These are phyloP conservation scores for Pipistrellus pipistrellus DNA, from an alignment of 2,797 vertebrate genomes.

Conservation along the genomic window DNA sequence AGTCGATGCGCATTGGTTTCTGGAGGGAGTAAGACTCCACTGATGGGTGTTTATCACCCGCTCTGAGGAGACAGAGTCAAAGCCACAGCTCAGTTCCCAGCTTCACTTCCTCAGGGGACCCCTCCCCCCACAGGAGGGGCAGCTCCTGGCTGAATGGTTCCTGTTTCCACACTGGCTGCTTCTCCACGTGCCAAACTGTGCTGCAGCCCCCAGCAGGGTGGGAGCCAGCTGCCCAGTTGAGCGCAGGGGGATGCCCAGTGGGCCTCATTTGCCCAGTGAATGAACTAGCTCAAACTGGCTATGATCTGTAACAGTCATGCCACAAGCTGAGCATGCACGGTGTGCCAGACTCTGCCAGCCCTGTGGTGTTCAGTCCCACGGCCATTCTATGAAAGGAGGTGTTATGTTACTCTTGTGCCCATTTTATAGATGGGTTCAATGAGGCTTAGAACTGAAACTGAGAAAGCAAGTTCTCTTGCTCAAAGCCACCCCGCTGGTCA, in stretches of 20 bases:
- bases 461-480: not conserved
- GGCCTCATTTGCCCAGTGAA: not conserved
- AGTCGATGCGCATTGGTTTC: conserved; percentile 4
- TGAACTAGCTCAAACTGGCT: not conserved
- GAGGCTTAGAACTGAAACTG: conserved; percentile 4
- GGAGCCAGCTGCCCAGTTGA: not conserved
- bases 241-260: not conserved
- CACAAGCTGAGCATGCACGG: not conserved
- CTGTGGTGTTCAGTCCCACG: not conserved
- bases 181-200: not conserved
- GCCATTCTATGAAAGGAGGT: not conserved
- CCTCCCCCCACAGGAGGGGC: not conserved
- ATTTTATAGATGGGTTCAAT: conserved; percentile 23
- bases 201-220: not conserved
- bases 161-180: conserved; percentile 21
- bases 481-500: not conserved
- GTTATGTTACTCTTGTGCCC: not conserved
- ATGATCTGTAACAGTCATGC: not conserved
- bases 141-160: not conserved
- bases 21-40: not conserved
- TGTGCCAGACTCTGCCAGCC: not conserved
- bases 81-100: not conserved
- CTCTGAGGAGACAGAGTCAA: not conserved
- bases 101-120: not conserved
- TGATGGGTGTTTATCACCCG: not conserved